Evolutionary conservation across 2,797 vertebrate species (phyloP).

Genomic region (Anabacerthia variegaticeps): DNA sequence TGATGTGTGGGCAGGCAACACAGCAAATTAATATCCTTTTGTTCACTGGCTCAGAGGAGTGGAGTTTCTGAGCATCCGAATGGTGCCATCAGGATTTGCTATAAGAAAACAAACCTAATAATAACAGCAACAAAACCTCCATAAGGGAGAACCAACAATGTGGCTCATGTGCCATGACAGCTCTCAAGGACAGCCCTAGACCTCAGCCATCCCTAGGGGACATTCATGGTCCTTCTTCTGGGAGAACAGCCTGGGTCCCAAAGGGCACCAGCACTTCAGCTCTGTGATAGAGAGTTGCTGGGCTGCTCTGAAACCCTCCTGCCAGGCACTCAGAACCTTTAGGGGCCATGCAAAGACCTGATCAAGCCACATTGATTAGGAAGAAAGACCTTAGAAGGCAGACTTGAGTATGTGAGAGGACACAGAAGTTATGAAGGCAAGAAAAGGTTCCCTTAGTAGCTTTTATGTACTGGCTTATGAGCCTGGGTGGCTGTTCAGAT

Average conservation of each 20-base stretch:
- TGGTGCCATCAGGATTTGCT: neutral
- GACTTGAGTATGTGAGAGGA: neutral
- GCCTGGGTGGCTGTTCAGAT: neutral
- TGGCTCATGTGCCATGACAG: neutral
- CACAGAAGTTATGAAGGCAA: neutral
- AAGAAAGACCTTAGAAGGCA: neutral
- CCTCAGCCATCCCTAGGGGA: neutral
- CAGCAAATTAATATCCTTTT: constrained; percentile 24
- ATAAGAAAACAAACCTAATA: neutral
- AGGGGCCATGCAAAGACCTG: neutral
- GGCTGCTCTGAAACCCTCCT: neutral
- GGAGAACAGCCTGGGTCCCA: neutral
- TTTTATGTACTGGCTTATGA: neutral
- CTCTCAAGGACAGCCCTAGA: neutral
- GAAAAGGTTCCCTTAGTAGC: neutral
- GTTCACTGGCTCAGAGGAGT: neutral
- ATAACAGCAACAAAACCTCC: neutral
- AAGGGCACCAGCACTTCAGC: neutral
- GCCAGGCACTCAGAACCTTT: neutral
- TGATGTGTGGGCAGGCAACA: neutral
- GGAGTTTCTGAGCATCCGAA: neutral
- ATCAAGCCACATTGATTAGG: neutral
- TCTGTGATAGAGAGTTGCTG: neutral
- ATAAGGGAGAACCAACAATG: accelerated
- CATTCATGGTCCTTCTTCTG: accelerated